These are phyloP conservation scores for Salminus brasiliensis DNA, from an alignment of 2,113 vertebrate species.

Conservation along the genomic window DNA sequence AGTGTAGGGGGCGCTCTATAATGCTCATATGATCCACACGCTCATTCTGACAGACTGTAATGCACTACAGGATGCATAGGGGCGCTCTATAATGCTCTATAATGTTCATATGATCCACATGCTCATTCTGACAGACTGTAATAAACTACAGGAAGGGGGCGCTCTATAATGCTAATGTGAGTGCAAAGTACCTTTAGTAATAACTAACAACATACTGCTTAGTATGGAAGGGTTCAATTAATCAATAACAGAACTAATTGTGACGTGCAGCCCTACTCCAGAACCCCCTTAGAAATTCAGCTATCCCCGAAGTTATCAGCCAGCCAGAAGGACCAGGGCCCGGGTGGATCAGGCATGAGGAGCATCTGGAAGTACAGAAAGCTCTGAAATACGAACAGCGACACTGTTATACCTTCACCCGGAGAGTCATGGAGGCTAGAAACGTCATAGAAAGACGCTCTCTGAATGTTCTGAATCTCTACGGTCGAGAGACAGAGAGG, in stretches of 20 bases:
- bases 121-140: not conserved
- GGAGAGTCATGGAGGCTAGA: constrained; percentile 95
- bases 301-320: constrained; percentile 26
- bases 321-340: constrained; percentile 56
- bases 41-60: too few species aligned
- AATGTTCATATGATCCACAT: not conserved
- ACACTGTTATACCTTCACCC: constrained; percentile 90
- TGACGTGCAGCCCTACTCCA: not conserved
- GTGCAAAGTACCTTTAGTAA: too few species aligned
- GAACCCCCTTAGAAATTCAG: constrained; percentile 12
- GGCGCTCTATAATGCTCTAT: too few species aligned
- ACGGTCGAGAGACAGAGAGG: constrained; percentile 85
- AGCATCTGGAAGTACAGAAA: constrained; percentile 71
- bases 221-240: too few species aligned
- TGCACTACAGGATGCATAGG: too few species aligned
- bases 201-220: too few species aligned
- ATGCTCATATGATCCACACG: too few species aligned
- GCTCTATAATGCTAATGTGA: too few species aligned
- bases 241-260: not conserved
- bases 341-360: constrained; percentile 81
- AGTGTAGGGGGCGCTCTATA: too few species aligned
- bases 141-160: not conserved
- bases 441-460: constrained; percentile 99
- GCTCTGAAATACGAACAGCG: constrained; percentile 73
- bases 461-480: constrained; percentile 99